These are phyloP conservation scores for Phymatocera aterrima DNA, from an alignment of 2,888 invertebrate species.

Conservation along the genomic window DNA sequence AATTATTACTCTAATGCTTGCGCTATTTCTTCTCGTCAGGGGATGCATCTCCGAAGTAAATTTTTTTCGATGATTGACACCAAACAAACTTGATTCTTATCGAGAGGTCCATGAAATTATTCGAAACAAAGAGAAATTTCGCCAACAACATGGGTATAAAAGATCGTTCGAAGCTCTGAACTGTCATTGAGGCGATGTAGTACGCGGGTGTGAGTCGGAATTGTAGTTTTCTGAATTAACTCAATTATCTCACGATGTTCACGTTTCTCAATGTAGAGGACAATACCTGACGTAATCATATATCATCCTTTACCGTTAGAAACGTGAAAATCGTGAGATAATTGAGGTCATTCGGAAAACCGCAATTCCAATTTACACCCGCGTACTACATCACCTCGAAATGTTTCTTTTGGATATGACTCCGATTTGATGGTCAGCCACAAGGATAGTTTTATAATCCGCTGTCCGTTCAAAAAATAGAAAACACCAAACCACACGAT, in stretches of 20 bases:
- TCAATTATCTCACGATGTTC: no score
- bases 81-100: not conserved
- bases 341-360: no score
- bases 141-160: not conserved
- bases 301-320: no score
- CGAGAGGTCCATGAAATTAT: not conserved
- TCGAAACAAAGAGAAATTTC: not conserved
- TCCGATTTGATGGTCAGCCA: constrained; percentile 9
- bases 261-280: no score
- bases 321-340: no score
- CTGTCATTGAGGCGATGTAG: no score
- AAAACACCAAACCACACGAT: not conserved
- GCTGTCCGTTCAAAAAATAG: not conserved
- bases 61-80: not conserved
- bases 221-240: no score
- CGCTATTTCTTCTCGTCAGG: not conserved
- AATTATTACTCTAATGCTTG: not conserved
- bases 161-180: constrained; percentile 1
- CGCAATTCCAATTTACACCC: no score
- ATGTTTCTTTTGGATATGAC: constrained; percentile 3
- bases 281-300: no score
- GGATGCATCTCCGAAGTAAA: not conserved
- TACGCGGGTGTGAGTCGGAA: no score
- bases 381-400: no score
- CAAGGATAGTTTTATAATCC: constrained; percentile 1